phyloP scores from a whole-genome alignment of 2,888 invertebrate genomes.

The Plutella xylostella region DNA sequence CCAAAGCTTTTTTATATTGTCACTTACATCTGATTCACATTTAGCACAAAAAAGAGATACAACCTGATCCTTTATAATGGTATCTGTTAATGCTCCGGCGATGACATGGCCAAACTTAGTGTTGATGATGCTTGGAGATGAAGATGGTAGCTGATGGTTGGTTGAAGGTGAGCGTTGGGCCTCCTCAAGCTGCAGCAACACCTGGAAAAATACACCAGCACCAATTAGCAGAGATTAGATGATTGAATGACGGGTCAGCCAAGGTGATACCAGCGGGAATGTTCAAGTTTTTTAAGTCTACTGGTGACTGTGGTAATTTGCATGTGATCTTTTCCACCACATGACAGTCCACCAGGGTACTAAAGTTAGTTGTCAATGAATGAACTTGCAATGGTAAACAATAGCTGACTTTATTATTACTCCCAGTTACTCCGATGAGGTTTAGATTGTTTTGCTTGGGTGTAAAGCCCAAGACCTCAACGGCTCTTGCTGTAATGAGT shows the following conservation, averaged over 20 bases:
- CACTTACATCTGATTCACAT: neutral
- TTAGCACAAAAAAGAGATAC: neutral
- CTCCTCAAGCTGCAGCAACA: neutral
- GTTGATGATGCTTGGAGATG: neutral
- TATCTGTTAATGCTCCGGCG: neutral
- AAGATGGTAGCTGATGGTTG: neutral
- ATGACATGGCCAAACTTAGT: neutral
- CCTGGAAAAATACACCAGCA: neutral
- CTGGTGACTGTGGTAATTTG: neutral
- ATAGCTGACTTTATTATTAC: neutral
- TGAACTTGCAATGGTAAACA: neutral
- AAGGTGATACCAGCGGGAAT: neutral
- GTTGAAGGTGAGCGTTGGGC: neutral
- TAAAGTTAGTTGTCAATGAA: neutral
- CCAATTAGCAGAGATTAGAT: neutral
- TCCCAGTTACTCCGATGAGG: neutral
- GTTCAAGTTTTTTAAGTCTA: neutral
- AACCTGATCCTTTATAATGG: neutral
- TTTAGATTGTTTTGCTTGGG: neutral
- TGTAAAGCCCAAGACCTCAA: neutral
- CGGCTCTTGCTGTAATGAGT: neutral
- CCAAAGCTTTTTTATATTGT: neutral
- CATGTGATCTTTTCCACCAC: neutral
- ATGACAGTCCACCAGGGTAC: neutral
- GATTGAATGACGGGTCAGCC: neutral